Evolutionary conservation across 2,113 vertebrate species (phyloP).

Genomic region (Lipotes vexillifer): DNA sequence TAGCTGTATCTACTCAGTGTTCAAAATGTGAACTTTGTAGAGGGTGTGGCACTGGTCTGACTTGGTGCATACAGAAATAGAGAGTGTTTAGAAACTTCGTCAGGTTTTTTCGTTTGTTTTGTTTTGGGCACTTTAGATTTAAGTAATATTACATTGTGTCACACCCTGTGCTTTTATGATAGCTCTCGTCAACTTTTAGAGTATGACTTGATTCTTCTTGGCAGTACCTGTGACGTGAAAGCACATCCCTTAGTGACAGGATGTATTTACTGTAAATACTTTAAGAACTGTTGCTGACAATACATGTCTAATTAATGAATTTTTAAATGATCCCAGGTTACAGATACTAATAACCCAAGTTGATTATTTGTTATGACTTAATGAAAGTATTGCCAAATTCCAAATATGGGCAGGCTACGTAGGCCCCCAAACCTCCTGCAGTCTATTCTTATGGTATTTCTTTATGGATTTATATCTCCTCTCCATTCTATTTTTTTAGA

Average conservation of each 20-base stretch:
- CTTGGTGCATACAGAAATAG: not conserved
- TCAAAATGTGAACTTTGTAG: not conserved
- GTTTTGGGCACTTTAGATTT: not conserved
- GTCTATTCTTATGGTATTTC: not conserved
- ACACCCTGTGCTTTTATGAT: not conserved
- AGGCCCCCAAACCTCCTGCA: fast-evolving
- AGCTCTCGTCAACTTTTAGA: not conserved
- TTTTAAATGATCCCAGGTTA: not conserved
- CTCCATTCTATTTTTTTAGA: not conserved
- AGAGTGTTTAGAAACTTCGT: not conserved
- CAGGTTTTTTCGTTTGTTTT: not conserved
- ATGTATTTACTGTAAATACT: constrained; percentile 34
- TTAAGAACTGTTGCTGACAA: constrained; percentile 1
- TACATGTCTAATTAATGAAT: constrained; percentile 5
- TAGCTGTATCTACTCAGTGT: not conserved
- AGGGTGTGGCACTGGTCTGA: not conserved
- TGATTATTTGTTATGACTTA: not conserved
- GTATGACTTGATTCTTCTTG: not conserved
- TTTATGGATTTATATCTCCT: not conserved
- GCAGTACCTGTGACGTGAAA: not conserved
- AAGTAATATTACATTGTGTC: not conserved
- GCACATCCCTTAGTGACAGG: constrained; percentile 4
- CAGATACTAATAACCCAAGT: not conserved
- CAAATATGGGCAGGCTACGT: not conserved
- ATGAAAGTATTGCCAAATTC: not conserved